Evolutionary conservation across 2,888 invertebrate genomes (phyloP).

Genomic region (Drosophila paramelanica): DNA sequence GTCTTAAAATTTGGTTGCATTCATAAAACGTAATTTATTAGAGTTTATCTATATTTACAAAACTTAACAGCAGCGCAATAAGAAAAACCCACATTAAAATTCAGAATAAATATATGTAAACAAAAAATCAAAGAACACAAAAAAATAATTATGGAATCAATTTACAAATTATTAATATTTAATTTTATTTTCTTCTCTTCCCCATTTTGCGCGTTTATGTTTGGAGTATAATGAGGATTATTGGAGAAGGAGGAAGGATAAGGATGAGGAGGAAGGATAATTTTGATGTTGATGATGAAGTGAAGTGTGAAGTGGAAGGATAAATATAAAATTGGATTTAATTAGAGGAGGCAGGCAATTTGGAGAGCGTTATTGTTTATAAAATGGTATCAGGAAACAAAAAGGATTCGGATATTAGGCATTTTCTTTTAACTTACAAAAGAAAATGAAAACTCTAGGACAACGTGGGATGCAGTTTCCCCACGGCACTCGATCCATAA

Average conservation of each 20-base stretch:
- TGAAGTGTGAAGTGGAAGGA: constrained; percentile 51
- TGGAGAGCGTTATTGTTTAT: constrained; percentile 46
- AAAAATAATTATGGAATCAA: constrained; percentile 43
- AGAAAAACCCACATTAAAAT: constrained; percentile 33
- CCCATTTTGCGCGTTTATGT: constrained; percentile 76
- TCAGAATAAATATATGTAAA: constrained; percentile 65
- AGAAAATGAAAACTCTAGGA: constrained; percentile 48
- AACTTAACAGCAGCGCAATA: constrained; percentile 30
- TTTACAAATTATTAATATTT: constrained; percentile 72
- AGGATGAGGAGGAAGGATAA: constrained; percentile 57
- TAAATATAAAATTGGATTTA: constrained; percentile 58
- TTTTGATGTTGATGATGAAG: constrained; percentile 56
- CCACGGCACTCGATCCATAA: constrained; percentile 44
- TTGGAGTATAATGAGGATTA: constrained; percentile 72
- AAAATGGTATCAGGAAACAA: constrained; percentile 54
- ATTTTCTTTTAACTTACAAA: constrained; percentile 44
- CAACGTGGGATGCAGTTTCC: constrained; percentile 68
- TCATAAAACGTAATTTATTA: constrained; percentile 49
- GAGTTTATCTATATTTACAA: constrained; percentile 40
- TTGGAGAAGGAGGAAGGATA: constrained; percentile 69
- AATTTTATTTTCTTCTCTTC: constrained; percentile 78
- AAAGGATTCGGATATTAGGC: constrained; percentile 54
- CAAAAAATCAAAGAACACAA: constrained; percentile 47
- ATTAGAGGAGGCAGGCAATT: constrained; percentile 68
- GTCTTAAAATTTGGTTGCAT: constrained; percentile 44